phyloP scores from a whole-genome alignment of 2,113 vertebrate species.

The Prionailurus viverrinus region DNA sequence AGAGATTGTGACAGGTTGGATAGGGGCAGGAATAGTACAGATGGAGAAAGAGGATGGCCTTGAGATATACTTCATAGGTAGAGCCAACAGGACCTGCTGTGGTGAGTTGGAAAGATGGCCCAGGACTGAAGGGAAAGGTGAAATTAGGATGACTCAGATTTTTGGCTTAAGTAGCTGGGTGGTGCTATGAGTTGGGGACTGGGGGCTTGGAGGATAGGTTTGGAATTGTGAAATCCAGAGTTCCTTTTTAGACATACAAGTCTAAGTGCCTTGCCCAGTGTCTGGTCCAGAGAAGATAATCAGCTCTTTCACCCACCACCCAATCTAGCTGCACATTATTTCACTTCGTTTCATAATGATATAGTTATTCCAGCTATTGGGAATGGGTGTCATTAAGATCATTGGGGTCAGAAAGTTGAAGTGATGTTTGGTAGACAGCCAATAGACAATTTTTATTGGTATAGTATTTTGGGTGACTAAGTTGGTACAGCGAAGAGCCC shows the following conservation, averaged over 20 bases:
- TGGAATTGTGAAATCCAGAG: neutral
- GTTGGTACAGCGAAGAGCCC: neutral
- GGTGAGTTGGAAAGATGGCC: neutral
- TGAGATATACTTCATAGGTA: neutral
- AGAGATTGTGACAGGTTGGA: neutral
- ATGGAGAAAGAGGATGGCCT: neutral
- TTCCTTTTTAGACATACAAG: neutral
- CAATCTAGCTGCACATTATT: conserved; percentile 8
- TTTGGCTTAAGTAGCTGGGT: neutral
- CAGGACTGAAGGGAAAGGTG: neutral
- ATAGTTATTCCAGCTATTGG: conserved; percentile 1
- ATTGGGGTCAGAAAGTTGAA: conserved; percentile 4
- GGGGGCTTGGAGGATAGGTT: neutral
- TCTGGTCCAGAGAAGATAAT: conserved; percentile 44
- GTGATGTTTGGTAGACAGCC: neutral
- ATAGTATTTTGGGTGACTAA: neutral
- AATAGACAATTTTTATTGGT: neutral
- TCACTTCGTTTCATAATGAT: conserved; percentile 37
- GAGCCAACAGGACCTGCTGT: neutral
- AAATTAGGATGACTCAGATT: neutral
- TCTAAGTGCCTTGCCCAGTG: neutral
- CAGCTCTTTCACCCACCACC: neutral
- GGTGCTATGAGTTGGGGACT: neutral
- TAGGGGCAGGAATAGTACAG: neutral
- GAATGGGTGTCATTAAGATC: neutral